phyloP scores from a whole-genome alignment of 2,113 vertebrate species.

The Semnornis frantzii region DNA sequence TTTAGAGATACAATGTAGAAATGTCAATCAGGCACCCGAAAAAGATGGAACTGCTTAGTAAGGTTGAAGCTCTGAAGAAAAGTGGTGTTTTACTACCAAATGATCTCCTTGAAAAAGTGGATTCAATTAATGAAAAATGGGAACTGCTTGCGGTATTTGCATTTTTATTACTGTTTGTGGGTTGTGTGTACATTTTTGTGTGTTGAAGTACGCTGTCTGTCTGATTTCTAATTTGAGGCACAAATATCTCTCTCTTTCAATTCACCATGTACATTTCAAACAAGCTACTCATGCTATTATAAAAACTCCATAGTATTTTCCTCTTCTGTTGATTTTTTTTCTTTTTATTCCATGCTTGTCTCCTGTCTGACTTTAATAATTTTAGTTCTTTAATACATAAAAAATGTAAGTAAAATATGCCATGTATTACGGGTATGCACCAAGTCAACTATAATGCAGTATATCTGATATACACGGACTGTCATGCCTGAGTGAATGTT shows the following conservation, averaged over 20 bases:
- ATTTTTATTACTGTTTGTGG: conserved; percentile 85
- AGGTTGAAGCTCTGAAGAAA: conserved; percentile 88
- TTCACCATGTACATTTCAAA: conserved; percentile 78
- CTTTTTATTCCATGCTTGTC: conserved; percentile 73
- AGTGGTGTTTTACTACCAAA: conserved; percentile 83
- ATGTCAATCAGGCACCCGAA: conserved; percentile 89
- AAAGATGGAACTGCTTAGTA: conserved; percentile 87
- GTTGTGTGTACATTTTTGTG: conserved; percentile 80
- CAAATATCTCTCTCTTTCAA: conserved; percentile 81
- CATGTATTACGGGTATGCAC: conserved; percentile 79
- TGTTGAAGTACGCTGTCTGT: conserved; percentile 80
- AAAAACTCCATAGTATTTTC: conserved; percentile 68
- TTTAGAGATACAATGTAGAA: conserved; percentile 90
- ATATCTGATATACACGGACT: conserved; percentile 85
- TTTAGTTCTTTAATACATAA: conserved; percentile 81
- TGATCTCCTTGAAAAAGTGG: conserved; percentile 87
- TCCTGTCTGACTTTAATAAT: conserved; percentile 80
- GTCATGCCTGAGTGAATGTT: conserved; percentile 83
- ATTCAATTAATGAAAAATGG: conserved; percentile 93
- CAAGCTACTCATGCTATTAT: conserved; percentile 77
- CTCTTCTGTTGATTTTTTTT: conserved; percentile 63
- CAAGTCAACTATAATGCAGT: conserved; percentile 84
- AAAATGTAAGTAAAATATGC: conserved; percentile 83
- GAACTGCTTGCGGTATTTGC: conserved; percentile 91
- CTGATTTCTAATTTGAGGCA: conserved; percentile 83